Base-by-base conservation (phyloP, 2,113 vertebrate species). In the Trachemys scripta region DNA sequence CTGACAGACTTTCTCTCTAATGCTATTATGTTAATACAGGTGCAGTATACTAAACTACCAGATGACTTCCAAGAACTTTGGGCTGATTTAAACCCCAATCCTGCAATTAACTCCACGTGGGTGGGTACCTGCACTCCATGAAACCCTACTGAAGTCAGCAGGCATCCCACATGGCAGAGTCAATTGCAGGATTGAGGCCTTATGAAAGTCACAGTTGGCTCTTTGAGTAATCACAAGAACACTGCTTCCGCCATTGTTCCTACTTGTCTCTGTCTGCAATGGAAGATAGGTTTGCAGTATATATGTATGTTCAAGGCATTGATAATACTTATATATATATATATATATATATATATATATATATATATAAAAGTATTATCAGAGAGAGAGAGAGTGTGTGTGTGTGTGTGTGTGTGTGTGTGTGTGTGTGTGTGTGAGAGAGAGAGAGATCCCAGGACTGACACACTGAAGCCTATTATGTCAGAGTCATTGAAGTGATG, bases 11-110 rank as follows among this genome's bases (percentile, higher is more conserved):
- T 85, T 62, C 54, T 79, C 50, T 51, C 19, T 45, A 4, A 16
- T 69, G n/a, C 29, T 89, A 35, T 57, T 57, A 59, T 69, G 12
- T 91, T 79, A 62, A 91, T 88, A 49, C 79, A 88, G n/a, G 51
- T 85, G 1, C 0, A 19, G 38, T 8, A 5, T 51, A 20, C 79
- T 38, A 38, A 38, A 38, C 38, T 38, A 38, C 4, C 38, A 24
- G 20, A 76, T 45, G 12, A 45, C 10, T 76, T 45, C 38, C 22
- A 4, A 45, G 38, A 76, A 42, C 22, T 45, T 45, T 45, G n/a
- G 35, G 38, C 42, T 45, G 38, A 76, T 45, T 42, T 42, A 45
- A 38, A 76, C 22, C 20, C 10, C 11, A 11, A 25, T 86, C 35
- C 29, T 62, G n/a, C 57, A 81, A 29, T 72, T 80, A 8, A 5